Conservation (phyloP, 2,113 vertebrate genomes). For the Caranx ignobilis region DNA sequence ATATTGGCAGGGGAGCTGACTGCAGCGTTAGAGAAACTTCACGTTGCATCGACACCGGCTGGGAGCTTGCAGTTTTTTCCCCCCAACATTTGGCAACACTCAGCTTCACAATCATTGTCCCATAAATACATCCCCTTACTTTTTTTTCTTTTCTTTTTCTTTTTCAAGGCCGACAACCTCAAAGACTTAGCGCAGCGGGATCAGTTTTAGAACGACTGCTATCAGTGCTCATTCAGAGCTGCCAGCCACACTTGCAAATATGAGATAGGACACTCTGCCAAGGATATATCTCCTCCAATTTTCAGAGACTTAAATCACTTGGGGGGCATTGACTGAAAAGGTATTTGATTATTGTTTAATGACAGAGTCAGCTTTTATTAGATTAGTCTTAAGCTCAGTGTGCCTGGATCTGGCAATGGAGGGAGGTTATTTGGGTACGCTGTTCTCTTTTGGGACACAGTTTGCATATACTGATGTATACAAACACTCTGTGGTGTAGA, state of each 20-base stretch:
- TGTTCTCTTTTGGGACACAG: conserved; percentile 10
- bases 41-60: background rate
- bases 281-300: conserved; percentile 56
- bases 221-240: conserved; percentile 43
- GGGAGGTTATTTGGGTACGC: conserved; percentile 46
- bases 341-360: conserved; percentile 71
- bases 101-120: conserved; percentile 35
- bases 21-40: background rate
- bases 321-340: conserved; percentile 43
- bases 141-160: background rate
- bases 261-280: conserved; percentile 61
- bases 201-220: conserved; percentile 44
- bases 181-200: conserved; percentile 32
- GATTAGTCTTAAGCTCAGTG: conserved; percentile 39
- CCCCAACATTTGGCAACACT: conserved; percentile 25
- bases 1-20: background rate
- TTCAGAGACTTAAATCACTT: conserved; percentile 58
- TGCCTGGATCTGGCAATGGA: conserved; percentile 23
- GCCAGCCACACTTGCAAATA: conserved; percentile 56
- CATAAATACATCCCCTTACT: conserved; percentile 21
- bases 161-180: conserved; percentile 42
- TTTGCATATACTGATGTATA: conserved; percentile 36
- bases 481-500: conserved; percentile 1
- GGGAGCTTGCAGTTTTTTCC: conserved; percentile 6
- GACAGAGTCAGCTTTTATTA: conserved; percentile 58